Conservation (phyloP, 2,113 vertebrate genomes). For the Rattus rattus region DNA sequence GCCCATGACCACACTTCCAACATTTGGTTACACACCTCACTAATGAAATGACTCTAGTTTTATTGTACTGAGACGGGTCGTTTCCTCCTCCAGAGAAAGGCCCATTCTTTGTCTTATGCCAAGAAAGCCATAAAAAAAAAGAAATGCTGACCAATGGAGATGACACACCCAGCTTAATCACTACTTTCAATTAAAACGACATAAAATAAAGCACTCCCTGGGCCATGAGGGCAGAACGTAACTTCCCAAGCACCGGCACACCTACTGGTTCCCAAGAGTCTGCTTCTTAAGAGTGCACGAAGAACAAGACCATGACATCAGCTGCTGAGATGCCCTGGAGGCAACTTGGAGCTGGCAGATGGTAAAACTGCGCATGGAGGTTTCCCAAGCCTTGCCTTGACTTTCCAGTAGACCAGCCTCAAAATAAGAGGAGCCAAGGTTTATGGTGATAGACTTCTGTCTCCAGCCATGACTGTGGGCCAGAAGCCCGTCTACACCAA, state of each 20-base stretch:
- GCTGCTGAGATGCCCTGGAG: constrained; percentile 45
- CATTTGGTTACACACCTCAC: constrained; percentile 35
- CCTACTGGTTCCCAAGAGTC: constrained; percentile 66
- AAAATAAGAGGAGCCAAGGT: background rate
- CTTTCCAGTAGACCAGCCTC: constrained; percentile 22
- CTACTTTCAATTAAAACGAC: constrained; percentile 48
- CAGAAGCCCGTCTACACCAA: background rate
- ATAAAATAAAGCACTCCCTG: constrained; percentile 66
- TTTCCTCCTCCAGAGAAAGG: constrained; percentile 48
- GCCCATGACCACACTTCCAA: constrained; percentile 50
- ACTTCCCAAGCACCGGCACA: constrained; percentile 73
- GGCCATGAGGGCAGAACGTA: background rate
- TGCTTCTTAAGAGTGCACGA: constrained; percentile 60
- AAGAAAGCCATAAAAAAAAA: constrained; percentile 68
- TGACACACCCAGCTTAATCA: constrained; percentile 72
- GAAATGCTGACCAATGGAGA: constrained; percentile 64
- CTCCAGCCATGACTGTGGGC: background rate
- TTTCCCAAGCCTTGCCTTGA: constrained; percentile 63
- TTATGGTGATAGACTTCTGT: background rate
- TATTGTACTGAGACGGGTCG: constrained; percentile 23
- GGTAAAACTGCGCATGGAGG: background rate
- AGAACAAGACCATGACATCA: constrained; percentile 68
- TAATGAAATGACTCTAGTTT: constrained; percentile 50
- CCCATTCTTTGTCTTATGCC: constrained; percentile 59
- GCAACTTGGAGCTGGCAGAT: constrained; percentile 37